Conservation (phyloP, 2,888 invertebrate species). For the Epistrophe eligans region DNA sequence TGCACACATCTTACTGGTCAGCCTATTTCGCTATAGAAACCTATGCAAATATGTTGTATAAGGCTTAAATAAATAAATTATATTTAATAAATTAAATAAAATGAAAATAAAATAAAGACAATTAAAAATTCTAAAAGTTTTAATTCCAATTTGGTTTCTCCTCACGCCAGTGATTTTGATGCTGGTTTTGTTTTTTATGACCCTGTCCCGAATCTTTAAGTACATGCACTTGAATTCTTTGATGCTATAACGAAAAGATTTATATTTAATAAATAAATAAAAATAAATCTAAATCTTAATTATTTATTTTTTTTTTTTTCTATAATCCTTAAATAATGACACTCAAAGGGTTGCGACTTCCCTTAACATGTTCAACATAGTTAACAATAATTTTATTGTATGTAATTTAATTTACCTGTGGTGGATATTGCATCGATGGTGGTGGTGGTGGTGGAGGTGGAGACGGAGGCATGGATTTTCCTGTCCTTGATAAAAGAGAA, state of each 20-base stretch:
- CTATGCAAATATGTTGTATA: too few relatives aligned
- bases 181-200: conserved; percentile 34
- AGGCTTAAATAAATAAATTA: conserved; percentile 10
- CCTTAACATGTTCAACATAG: background rate
- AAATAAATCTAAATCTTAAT: background rate
- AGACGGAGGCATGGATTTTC: conserved; percentile 21
- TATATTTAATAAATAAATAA: too few relatives aligned
- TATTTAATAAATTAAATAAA: background rate
- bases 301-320: too few relatives aligned
- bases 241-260: background rate
- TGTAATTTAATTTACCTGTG: conserved; percentile 32
- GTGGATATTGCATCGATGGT: conserved; percentile 32
- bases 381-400: background rate
- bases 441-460: conserved; percentile 1
- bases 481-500: conserved; percentile 52
- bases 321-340: too few relatives aligned
- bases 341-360: too few relatives aligned
- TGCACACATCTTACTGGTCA: too few relatives aligned
- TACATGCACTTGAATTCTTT: conserved; percentile 33
- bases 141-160: conserved; percentile 46
- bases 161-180: conserved; percentile 44
- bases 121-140: background rate
- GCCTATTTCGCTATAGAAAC: too few relatives aligned
- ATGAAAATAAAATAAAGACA: background rate
- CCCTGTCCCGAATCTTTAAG: conserved; percentile 41